These are phyloP conservation scores for Hyperoplus immaculatus DNA, from an alignment of 2,797 vertebrate genomes.

Conservation along the genomic window DNA sequence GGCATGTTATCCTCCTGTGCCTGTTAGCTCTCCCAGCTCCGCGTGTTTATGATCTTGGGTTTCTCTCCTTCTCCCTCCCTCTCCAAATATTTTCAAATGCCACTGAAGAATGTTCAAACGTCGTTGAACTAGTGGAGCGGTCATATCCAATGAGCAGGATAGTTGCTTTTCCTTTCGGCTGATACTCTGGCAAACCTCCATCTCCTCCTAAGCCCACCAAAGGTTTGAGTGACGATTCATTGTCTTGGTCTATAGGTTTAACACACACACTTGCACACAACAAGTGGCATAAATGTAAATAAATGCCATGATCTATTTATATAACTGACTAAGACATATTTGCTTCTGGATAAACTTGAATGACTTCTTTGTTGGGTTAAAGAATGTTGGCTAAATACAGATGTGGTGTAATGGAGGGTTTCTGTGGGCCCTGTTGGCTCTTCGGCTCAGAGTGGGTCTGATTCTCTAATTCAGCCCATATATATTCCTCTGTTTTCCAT, in stretches of 20 bases:
- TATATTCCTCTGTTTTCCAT: conserved; percentile 61
- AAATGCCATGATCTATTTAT: conserved; percentile 45
- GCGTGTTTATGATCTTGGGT: conserved; percentile 76
- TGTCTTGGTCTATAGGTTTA: neutral
- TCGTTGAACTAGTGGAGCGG: conserved; percentile 66
- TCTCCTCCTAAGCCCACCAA: conserved; percentile 18
- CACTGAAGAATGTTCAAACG: conserved; percentile 81
- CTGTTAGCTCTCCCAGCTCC: conserved; percentile 67
- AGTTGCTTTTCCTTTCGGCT: conserved; percentile 61
- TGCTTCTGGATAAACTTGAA: conserved; percentile 62
- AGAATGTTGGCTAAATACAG: conserved; percentile 62
- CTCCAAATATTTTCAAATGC: conserved; percentile 84
- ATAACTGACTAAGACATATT: conserved; percentile 39
- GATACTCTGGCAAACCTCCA: conserved; percentile 41
- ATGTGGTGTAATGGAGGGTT: conserved; percentile 58
- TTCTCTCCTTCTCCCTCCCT: conserved; percentile 72
- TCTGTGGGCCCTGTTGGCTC: conserved; percentile 52
- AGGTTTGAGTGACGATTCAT: conserved; percentile 8
- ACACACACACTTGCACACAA: neutral
- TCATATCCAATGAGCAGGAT: conserved; percentile 60
- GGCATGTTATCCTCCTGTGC: conserved; percentile 67
- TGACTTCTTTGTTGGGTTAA: conserved; percentile 67
- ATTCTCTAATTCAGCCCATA: conserved; percentile 39
- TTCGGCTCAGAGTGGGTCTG: conserved; percentile 59
- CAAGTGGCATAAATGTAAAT: conserved; percentile 30